phyloP scores from a whole-genome alignment of 2,113 vertebrate genomes.

The Pelusios castaneus region DNA sequence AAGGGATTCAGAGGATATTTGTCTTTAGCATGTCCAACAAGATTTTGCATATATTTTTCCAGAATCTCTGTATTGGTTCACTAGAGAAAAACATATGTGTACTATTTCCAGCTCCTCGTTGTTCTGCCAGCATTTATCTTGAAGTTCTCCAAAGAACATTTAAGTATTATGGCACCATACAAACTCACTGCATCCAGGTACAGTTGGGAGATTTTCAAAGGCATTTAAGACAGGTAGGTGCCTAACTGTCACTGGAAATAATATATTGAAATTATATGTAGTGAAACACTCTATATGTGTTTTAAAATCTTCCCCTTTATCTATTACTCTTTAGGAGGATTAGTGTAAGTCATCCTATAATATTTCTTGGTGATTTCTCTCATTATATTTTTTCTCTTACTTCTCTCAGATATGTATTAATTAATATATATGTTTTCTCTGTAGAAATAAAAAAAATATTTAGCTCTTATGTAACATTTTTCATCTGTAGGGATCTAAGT shows the following conservation, averaged over 20 bases:
- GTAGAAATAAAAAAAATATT: background rate
- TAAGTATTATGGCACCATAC: background rate
- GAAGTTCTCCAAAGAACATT: background rate
- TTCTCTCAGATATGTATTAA: background rate
- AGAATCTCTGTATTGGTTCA: background rate
- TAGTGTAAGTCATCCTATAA: background rate
- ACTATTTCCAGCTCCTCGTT: background rate
- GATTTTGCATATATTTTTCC: conserved; percentile 13
- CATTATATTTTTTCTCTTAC: background rate
- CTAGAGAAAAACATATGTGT: background rate
- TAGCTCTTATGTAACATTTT: too few species aligned
- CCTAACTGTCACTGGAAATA: background rate
- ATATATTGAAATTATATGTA: background rate
- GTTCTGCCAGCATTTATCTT: background rate
- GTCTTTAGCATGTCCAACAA: background rate
- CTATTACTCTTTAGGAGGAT: background rate
- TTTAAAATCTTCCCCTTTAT: background rate
- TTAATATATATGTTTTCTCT: background rate
- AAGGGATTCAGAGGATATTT: background rate
- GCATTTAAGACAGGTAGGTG: background rate
- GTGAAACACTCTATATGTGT: background rate
- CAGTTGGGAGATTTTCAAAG: background rate
- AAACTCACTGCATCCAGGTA: background rate
- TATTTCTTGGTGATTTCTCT: background rate
- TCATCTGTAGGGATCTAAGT: background rate